These are phyloP conservation scores for Sinotaia quadrata DNA, from an alignment of 2,888 invertebrate genomes.

Conservation along the genomic window DNA sequence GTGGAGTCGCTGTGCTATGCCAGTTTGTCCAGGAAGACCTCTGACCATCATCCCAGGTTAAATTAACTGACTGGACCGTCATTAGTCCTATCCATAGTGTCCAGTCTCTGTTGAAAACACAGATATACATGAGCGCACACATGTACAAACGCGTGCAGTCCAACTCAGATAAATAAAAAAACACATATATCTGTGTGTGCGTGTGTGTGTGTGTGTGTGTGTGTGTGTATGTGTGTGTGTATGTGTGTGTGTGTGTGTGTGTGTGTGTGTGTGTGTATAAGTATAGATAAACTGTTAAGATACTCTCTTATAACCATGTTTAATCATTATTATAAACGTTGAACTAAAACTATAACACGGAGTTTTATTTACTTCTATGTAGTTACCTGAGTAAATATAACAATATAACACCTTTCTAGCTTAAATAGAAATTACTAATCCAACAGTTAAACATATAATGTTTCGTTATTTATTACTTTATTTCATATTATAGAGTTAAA, in stretches of 20 bases:
- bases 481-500: too few species aligned
- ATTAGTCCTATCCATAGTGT: slow-evolving; percentile 22
- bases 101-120: slow-evolving; percentile 5
- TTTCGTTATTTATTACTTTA: too few species aligned
- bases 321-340: too few species aligned
- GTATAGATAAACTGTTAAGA: too few species aligned
- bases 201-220: background rate
- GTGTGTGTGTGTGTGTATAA: background rate
- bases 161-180: background rate
- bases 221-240: background rate
- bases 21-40: slow-evolving; percentile 18
- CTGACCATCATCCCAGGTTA: slow-evolving; percentile 15
- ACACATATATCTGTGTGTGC: background rate
- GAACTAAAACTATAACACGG: too few species aligned
- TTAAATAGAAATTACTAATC: too few species aligned
- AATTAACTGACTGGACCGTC: background rate
- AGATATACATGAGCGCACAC: background rate
- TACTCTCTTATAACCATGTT: too few species aligned
- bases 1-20: background rate
- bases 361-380: too few species aligned
- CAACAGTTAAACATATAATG: too few species aligned
- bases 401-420: too few species aligned
- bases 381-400: too few species aligned
- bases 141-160: background rate
- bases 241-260: background rate